These are phyloP conservation scores for Oxytorus armatus DNA, from an alignment of 2,888 invertebrate genomes.

Conservation along the genomic window DNA sequence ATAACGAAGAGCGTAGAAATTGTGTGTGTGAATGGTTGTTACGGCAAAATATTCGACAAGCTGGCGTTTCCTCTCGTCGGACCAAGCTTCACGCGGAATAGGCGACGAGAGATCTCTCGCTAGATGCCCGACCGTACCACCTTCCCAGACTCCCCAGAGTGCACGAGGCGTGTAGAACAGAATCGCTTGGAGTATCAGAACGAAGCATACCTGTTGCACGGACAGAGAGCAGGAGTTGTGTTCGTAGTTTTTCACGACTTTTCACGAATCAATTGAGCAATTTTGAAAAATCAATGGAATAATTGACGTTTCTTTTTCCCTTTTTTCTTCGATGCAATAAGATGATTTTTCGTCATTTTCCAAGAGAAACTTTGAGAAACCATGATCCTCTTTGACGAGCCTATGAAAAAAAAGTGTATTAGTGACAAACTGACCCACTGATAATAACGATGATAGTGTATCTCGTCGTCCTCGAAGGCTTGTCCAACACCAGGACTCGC, in stretches of 20 bases:
- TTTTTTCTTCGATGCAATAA: too few species aligned
- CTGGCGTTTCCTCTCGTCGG: slow-evolving; percentile 85
- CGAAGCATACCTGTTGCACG: slow-evolving; percentile 85
- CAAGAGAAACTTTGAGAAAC: neutral
- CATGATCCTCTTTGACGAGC: too few species aligned
- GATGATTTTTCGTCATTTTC: neutral
- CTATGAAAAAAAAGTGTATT: neutral
- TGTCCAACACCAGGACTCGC: slow-evolving; percentile 86
- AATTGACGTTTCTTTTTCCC: too few species aligned
- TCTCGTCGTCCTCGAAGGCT: slow-evolving; percentile 83
- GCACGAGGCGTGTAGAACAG: slow-evolving; percentile 90
- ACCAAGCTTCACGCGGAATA: slow-evolving; percentile 86
- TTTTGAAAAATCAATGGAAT: too few species aligned
- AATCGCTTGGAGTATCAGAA: slow-evolving; percentile 88
- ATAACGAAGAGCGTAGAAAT: slow-evolving; percentile 88
- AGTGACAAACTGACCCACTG: slow-evolving; percentile 87
- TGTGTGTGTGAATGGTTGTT: slow-evolving; percentile 86
- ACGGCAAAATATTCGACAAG: slow-evolving; percentile 87
- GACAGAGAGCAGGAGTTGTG: slow-evolving; percentile 24
- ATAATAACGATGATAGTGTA: slow-evolving; percentile 88
- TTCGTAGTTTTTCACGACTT: slow-evolving; percentile 5
- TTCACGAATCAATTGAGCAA: too few species aligned
- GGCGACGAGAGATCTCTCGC: slow-evolving; percentile 87
- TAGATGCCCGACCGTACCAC: slow-evolving; percentile 87
- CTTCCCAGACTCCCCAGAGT: slow-evolving; percentile 91